Evolutionary conservation across 2,797 vertebrate species (phyloP).

Genomic region (Hippopotamyrus pictus): DNA sequence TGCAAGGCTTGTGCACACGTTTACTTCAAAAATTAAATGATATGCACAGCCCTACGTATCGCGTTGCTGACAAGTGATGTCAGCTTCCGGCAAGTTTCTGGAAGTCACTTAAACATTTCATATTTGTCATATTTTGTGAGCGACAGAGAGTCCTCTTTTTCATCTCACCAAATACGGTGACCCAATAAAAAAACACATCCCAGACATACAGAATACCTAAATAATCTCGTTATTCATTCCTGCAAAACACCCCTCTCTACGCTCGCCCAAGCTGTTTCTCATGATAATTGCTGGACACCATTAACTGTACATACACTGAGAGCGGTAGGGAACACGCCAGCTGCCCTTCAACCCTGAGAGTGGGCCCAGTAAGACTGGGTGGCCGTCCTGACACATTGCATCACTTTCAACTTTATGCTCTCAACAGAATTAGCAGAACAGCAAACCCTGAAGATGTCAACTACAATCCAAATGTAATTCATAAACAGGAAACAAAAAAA

Average conservation of each 20-base stretch:
- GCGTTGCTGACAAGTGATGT: not conserved
- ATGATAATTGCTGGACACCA: not conserved
- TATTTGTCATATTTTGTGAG: not conserved
- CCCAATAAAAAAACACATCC: not conserved
- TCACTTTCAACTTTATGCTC: not conserved
- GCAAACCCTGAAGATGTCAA: not conserved
- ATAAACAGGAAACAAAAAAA: not conserved
- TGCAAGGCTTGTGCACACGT: not conserved
- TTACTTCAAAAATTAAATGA: not conserved
- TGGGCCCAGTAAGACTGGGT: not conserved
- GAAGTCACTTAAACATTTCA: not conserved
- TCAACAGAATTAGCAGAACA: not conserved
- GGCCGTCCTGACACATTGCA: not conserved
- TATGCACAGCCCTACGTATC: not conserved
- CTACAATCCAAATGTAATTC: not conserved
- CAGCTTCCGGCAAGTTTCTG: not conserved
- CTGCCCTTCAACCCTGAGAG: not conserved
- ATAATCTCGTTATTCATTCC: not conserved
- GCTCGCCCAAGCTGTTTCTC: not conserved
- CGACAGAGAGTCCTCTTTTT: not conserved
- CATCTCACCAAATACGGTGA: not conserved
- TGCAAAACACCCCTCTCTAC: not conserved
- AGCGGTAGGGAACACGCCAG: not conserved
- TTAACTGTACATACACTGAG: not conserved
- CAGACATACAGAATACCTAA: not conserved